These are phyloP conservation scores for Lasiommata megera DNA, from an alignment of 2,888 invertebrate species.

Conservation along the genomic window DNA sequence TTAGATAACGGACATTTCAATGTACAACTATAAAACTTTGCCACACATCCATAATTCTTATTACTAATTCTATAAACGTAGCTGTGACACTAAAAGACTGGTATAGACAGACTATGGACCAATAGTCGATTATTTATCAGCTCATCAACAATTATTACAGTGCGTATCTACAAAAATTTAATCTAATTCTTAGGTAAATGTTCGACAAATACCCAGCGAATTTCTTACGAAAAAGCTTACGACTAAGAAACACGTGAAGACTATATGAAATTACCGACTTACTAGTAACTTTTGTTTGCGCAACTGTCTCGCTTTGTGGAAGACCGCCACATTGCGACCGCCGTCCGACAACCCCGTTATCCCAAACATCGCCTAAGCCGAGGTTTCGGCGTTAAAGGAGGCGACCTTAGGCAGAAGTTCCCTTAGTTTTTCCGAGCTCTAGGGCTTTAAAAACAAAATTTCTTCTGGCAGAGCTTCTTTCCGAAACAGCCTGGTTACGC, in stretches of 20 bases:
- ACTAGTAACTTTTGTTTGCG: not conserved
- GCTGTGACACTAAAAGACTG: not conserved
- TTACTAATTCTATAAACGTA: not conserved
- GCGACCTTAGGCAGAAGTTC: no score
- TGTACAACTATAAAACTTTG: no score
- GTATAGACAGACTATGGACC: not conserved
- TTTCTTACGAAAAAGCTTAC: constrained; percentile 10
- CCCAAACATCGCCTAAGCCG: no score
- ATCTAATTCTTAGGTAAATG: constrained; percentile 12
- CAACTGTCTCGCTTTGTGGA: not conserved
- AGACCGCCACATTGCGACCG: no score
- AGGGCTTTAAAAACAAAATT: no score
- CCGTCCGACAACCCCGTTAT: no score
- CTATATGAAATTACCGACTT: constrained; percentile 1
- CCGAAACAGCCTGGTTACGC: no score
- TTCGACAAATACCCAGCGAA: constrained; percentile 9
- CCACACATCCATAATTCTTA: not conserved
- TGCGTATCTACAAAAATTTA: constrained; percentile 3
- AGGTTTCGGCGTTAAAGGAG: no score
- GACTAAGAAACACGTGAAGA: constrained; percentile 19
- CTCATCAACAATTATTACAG: not conserved
- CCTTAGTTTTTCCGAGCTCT: no score
- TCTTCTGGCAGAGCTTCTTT: no score
- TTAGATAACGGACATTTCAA: no score
- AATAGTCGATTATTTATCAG: not conserved